These are phyloP conservation scores for Cyanocitta stelleri DNA, from an alignment of 2,113 vertebrate genomes.

Conservation along the genomic window DNA sequence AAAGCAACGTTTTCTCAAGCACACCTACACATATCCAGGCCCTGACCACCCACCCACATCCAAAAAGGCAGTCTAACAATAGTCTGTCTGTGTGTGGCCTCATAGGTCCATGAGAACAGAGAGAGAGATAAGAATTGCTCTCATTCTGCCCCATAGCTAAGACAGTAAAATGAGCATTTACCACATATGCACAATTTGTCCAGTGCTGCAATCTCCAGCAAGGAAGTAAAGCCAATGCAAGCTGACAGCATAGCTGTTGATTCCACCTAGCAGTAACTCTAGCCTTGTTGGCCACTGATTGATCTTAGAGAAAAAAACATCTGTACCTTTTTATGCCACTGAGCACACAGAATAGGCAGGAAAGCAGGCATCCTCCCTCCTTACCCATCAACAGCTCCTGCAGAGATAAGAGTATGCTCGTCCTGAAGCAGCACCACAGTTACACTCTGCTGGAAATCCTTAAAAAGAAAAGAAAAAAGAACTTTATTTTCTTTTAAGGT, in stretches of 20 bases:
- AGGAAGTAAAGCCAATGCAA: background rate
- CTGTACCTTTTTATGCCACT: background rate
- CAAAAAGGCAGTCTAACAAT: background rate
- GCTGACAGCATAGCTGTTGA: background rate
- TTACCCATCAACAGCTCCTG: slow-evolving; percentile 97
- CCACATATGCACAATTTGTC: background rate
- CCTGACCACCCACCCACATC: background rate
- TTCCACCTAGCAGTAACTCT: background rate
- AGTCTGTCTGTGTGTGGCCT: background rate
- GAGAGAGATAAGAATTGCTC: background rate
- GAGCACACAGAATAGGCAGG: background rate
- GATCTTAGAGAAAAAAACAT: background rate
- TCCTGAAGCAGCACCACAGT: slow-evolving; percentile 94
- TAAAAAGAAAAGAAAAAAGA: background rate
- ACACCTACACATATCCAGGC: background rate
- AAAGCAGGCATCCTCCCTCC: background rate
- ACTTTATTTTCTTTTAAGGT: background rate
- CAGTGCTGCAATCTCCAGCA: background rate
- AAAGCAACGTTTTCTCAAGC: slow-evolving; percentile 25
- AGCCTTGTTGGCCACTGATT: background rate
- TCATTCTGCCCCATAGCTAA: background rate
- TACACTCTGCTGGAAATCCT: slow-evolving; percentile 96
- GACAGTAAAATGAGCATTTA: background rate
- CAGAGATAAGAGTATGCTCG: slow-evolving; percentile 88
- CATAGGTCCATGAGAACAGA: background rate